phyloP scores from a whole-genome alignment of 1,140 invertebrate genomes.

The Anastrepha ludens region DNA sequence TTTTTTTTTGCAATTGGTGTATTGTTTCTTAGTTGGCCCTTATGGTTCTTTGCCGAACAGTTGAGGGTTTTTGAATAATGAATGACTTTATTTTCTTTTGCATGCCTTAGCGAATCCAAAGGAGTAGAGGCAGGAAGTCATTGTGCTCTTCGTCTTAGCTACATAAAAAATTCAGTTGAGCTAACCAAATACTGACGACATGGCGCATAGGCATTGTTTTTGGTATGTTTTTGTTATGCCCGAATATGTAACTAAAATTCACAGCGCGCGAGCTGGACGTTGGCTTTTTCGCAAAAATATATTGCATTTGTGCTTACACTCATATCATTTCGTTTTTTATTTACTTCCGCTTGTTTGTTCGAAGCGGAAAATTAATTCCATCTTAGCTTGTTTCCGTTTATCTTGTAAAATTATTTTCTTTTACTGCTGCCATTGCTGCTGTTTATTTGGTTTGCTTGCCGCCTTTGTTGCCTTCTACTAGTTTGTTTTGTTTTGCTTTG shows the following conservation, averaged over 20 bases:
- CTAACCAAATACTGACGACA: no score
- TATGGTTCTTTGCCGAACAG: background rate
- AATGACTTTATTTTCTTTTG: background rate
- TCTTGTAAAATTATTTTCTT: slow-evolving; percentile 68
- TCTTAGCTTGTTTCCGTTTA: slow-evolving; percentile 74
- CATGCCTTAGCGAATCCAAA: background rate
- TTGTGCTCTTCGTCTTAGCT: background rate
- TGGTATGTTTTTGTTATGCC: background rate
- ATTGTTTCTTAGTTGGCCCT: background rate
- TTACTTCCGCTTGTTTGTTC: slow-evolving; percentile 74
- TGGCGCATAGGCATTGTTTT: background rate
- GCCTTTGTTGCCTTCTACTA: background rate
- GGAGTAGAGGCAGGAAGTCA: background rate
- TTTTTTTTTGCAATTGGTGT: background rate
- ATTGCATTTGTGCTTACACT: background rate
- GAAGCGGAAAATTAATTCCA: slow-evolving; percentile 74
- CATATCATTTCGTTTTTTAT: slow-evolving; percentile 64
- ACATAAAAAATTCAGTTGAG: background rate
- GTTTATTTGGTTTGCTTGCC: background rate
- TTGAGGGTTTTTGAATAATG: background rate
- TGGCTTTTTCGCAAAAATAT: background rate
- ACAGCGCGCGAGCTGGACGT: background rate
- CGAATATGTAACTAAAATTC: background rate
- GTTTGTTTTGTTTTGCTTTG: background rate
- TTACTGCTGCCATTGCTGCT: background rate